Percentiles rank a stretch among this genome's conserved stretches.
Conservation (phyloP, 2,888 invertebrate species). For the Scaptomyza reducta region DNA sequence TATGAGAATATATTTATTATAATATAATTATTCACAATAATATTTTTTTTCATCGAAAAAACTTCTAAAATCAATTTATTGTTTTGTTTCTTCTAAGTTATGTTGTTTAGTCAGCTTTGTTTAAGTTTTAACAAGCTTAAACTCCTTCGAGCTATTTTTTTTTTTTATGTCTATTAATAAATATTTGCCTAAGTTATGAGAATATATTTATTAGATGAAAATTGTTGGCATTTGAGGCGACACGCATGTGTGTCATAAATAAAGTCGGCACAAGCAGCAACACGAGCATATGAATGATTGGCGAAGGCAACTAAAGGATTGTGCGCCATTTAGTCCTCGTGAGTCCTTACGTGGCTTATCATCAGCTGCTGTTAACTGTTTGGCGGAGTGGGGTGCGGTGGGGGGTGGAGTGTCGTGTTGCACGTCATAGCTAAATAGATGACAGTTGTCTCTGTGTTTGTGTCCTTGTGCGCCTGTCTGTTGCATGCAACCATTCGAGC, state of each 20-base stretch:
- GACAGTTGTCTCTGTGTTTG: slow-evolving; percentile 1
- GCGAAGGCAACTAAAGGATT: slow-evolving; percentile 42
- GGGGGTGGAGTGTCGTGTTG: slow-evolving; percentile 37
- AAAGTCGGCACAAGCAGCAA: slow-evolving; percentile 6
- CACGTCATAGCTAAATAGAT: slow-evolving; percentile 25
- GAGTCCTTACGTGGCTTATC: slow-evolving; percentile 68
- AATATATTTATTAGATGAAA: slow-evolving; percentile 18
- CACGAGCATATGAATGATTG: slow-evolving; percentile 30
- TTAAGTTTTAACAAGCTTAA: slow-evolving; percentile 15
- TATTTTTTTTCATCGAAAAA: too few relatives aligned
- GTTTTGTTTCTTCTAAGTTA: too few relatives aligned
- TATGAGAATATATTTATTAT: slow-evolving; percentile 13
- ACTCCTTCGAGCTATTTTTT: too few relatives aligned
- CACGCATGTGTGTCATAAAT: slow-evolving; percentile 60
- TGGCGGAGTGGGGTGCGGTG: background rate
- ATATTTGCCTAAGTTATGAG: slow-evolving; percentile 4
- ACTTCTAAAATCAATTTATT: too few relatives aligned
- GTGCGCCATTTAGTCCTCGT: slow-evolving; percentile 18
- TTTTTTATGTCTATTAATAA: slow-evolving; percentile 7
- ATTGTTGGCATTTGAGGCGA: slow-evolving; percentile 33
- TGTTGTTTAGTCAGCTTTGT: slow-evolving; percentile 3
- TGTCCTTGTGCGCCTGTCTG: background rate
- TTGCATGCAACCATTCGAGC: slow-evolving; percentile 10
- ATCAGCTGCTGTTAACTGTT: slow-evolving; percentile 29
- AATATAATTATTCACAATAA: too few relatives aligned